Evolutionary conservation across 2,888 invertebrate genomes (phyloP), one percentile per base, ranked within the genome.

Genomic region (Mactromeris polynyma): DNA sequence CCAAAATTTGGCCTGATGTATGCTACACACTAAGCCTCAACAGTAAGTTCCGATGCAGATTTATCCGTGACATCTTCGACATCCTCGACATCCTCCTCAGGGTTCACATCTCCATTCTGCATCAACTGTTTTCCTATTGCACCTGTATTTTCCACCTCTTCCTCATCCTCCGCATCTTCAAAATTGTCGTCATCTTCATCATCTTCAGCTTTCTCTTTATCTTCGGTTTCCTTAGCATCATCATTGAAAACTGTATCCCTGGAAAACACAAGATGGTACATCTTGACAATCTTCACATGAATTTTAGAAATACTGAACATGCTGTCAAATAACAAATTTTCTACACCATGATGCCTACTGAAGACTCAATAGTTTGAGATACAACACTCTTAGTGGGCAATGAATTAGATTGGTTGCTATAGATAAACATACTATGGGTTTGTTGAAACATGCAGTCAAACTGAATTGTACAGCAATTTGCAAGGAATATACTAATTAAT

Each of bases 31-130:
- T 91, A 91, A 78, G 87, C 87, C 58, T 64, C 85, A 54, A 89
- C 84, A 81, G 90, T 85, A 84, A 93, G 83, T 83, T 93, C 94
- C 58, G 93, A 91, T 80, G 91, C 88, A 17, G 94, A 91, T 82
- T 94, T 93, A 83, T 94, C 94, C 36, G 91, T 93, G 85, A 94
- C 94, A 46, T 93, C 94, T 33, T 94, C 94, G n/a, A n/a, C n/a
- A n/a, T n/a, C 94, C 36, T 91, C 93, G 85, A 94, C 94, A 46
- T 93, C 94, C 31, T 94, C 94, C 64, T 94, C 94, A 21, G 94
- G 93, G 42, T 93, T 93, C 83, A 93, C 93, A 4, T 93, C 83
- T n/a, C 92, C 92, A 36, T 93, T 93, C 51, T 90, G 92, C 80
- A 93, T 86, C 58, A 88, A 64, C 38, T 85, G 89, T 86, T 91